A percentile compares a stretch with the other conserved stretches of the same genome.
phyloP scores from a whole-genome alignment of 2,888 invertebrate genomes.

The Azorinus chamasolen region DNA sequence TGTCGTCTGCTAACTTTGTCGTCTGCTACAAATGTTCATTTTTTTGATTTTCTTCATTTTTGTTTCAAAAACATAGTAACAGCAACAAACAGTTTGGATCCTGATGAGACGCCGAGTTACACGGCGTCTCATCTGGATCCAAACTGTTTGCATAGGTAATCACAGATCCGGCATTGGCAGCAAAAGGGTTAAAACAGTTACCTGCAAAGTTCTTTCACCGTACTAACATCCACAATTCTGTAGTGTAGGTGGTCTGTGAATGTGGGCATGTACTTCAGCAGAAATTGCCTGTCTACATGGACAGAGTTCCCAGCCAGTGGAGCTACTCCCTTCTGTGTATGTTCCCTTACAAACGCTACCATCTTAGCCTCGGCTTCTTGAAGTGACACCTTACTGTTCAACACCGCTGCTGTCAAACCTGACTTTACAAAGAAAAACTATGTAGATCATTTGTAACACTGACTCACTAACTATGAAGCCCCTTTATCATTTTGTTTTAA shows the following conservation, averaged over 20 bases:
- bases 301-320: conserved; percentile 94
- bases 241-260: conserved; percentile 94
- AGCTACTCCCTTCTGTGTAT: conserved; percentile 87
- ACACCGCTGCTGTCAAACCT: conserved; percentile 92
- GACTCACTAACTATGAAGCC: too few species aligned
- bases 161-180: too few species aligned
- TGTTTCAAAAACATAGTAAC: too few species aligned
- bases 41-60: too few species aligned
- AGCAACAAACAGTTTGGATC: too few species aligned
- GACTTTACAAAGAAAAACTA: conserved; percentile 88
- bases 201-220: conserved; percentile 92
- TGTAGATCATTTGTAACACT: background rate
- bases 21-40: too few species aligned
- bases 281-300: conserved; percentile 94
- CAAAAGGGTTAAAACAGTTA: too few species aligned
- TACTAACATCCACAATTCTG: conserved; percentile 96
- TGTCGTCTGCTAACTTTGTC: too few species aligned
- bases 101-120: too few species aligned
- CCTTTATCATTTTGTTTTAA: too few species aligned
- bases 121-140: too few species aligned
- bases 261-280: conserved; percentile 93
- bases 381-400: conserved; percentile 90
- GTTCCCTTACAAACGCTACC: conserved; percentile 90
- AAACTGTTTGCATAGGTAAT: too few species aligned
- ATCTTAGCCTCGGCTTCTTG: conserved; percentile 91